Base-by-base conservation (phyloP, 1,140 invertebrate genomes). In the Ladona fulva region DNA sequence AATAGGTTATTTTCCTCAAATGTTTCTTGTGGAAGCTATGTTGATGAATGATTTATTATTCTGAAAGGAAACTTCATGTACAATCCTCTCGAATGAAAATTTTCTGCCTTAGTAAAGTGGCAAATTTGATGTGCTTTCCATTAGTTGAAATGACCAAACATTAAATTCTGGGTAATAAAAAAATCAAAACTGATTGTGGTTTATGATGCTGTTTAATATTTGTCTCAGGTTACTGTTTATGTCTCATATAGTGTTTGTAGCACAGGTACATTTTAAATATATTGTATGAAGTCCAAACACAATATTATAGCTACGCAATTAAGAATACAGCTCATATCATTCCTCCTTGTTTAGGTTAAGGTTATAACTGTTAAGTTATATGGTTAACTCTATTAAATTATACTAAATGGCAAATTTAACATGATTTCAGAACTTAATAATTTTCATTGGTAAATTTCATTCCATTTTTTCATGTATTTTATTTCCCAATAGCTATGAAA, bases 101-200 rank as follows among this genome's bases (percentile, higher is more conserved):
- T 37, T 37, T 16, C 52, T 66, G 52, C 52, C 52, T 66, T 66
- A 19, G 52, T 66, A 66, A 66, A 66, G n/a, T 66, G 52, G 52
- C n/a, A 22, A 66, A 12, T 66, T 66, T 66, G 52, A 66, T 66
- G 52, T 66, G 52, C 52, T 66, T 66, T 66, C n/a, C n/a, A 66
- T 66, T 66, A 66, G 52, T 66, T 66, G 14, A 66, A 66, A 22
- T 66, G n/a, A 66, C 29, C 29, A 66, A 66, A 22, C 3, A 66
- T 19, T 66, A 66, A 66, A 66, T 66, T 66, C 52, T 66, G 52
- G 52, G 52, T 66, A 66, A 66, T 66, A 22, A 66, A 66, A 37
- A 66, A 66, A 66, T 66, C 52, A 66, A 66, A 66, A 66, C 52
- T 66, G n/a, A 19, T 66, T 66, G 52, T 66, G 52, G 52, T 66